phyloP scores from a whole-genome alignment of 2,888 invertebrate genomes.

The Smittia aterrima region DNA sequence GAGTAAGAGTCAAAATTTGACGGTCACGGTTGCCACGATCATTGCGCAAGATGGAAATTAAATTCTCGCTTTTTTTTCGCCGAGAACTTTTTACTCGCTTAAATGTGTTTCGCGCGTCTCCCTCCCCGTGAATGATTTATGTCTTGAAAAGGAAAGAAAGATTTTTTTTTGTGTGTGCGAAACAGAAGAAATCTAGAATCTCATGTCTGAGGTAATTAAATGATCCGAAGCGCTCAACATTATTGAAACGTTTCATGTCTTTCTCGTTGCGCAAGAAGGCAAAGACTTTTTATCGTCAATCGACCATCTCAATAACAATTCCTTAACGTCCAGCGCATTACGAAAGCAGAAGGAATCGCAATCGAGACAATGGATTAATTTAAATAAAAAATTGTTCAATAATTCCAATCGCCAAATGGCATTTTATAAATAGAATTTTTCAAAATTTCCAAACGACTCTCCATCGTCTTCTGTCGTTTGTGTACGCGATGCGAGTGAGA shows the following conservation, averaged over 20 bases:
- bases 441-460: background rate
- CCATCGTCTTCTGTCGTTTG: background rate
- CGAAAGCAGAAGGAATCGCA: background rate
- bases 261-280: too few species aligned
- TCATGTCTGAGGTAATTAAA: slow-evolving; percentile 8
- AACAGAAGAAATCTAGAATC: background rate
- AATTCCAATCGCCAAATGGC: slow-evolving; percentile 17
- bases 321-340: slow-evolving; percentile 11
- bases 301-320: slow-evolving; percentile 17
- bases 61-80: slow-evolving; percentile 14
- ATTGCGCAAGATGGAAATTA: slow-evolving; percentile 16
- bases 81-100: slow-evolving; percentile 2
- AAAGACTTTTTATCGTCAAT: slow-evolving; percentile 20
- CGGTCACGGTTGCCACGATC: slow-evolving; percentile 23
- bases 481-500: background rate
- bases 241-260: background rate
- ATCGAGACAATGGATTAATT: slow-evolving; percentile 32
- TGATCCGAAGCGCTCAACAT: background rate
- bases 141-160: slow-evolving; percentile 10
- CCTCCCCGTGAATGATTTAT: slow-evolving; percentile 21
- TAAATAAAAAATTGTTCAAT: slow-evolving; percentile 38
- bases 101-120: background rate
- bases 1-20: slow-evolving; percentile 13
- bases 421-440: slow-evolving; percentile 27
- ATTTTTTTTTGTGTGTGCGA: background rate